Percentiles rank a stretch among this genome's conserved stretches.
Conservation (phyloP, 2,888 invertebrate genomes). For the Tribolium freemani region DNA sequence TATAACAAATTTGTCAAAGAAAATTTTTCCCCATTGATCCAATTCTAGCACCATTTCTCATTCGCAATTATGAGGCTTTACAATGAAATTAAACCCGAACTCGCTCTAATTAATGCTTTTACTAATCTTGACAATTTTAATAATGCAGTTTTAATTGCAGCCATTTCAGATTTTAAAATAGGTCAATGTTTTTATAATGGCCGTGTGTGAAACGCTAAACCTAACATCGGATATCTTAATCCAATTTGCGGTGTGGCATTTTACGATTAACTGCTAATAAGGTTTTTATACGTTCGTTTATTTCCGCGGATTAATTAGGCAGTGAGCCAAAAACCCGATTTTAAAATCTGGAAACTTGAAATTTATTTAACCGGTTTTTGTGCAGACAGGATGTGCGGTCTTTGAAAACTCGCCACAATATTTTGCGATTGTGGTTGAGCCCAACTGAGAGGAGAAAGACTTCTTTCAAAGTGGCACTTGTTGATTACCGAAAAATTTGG, state of each 20-base stretch:
- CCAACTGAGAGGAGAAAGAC: too few species aligned
- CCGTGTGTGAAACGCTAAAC: constrained; percentile 8
- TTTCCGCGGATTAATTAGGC: constrained; percentile 26
- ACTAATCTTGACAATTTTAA: constrained; percentile 54
- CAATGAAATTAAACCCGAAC: constrained; percentile 43
- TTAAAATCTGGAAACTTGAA: constrained; percentile 6
- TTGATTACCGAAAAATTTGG: too few species aligned
- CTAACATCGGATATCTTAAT: constrained; percentile 43
- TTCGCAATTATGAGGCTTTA: constrained; percentile 19
- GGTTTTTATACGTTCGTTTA: constrained; percentile 17
- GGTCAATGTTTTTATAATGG: constrained; percentile 41
- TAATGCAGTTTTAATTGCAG: constrained; percentile 56
- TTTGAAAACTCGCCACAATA: too few species aligned
- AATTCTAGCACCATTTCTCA: background rate
- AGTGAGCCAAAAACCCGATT: constrained; percentile 24
- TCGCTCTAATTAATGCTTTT: constrained; percentile 50
- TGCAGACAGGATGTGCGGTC: too few species aligned
- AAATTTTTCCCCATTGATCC: constrained; percentile 45
- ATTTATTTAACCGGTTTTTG: background rate
- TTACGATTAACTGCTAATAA: constrained; percentile 24
- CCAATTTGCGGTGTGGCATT: constrained; percentile 37
- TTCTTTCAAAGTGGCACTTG: too few species aligned
- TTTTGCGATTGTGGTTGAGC: too few species aligned
- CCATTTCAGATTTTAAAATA: constrained; percentile 51
- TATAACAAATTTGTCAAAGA: constrained; percentile 44